Evolutionary conservation across 2,888 invertebrate genomes (phyloP).

Genomic region (Fabriciana adippe): DNA sequence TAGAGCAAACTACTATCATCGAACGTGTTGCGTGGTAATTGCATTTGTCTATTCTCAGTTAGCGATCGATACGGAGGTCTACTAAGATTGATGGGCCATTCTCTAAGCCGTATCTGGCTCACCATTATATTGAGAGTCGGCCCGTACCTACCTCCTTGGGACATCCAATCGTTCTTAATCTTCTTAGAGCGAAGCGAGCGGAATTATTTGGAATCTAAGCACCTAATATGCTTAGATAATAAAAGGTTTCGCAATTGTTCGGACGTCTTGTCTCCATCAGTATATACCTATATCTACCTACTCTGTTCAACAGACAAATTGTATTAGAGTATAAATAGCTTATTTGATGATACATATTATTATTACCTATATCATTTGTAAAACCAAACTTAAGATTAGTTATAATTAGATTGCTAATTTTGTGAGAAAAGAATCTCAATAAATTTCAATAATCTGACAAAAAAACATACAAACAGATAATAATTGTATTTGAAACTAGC

Average conservation of each 20-base stretch:
- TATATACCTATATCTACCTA: slow-evolving; percentile 38
- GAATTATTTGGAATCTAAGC: slow-evolving; percentile 76
- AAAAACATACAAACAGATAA: background rate
- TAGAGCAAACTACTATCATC: slow-evolving; percentile 52
- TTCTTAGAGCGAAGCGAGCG: slow-evolving; percentile 71
- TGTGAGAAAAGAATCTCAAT: too few relatives aligned
- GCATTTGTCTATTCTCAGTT: slow-evolving; percentile 55
- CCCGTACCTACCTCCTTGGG: slow-evolving; percentile 66
- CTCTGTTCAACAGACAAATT: slow-evolving; percentile 4
- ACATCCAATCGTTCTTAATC: slow-evolving; percentile 81
- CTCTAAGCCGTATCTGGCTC: slow-evolving; percentile 62
- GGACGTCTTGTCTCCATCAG: slow-evolving; percentile 35
- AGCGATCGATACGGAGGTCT: slow-evolving; percentile 61
- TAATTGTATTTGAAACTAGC: background rate
- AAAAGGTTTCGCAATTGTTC: slow-evolving; percentile 70
- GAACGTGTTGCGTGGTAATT: slow-evolving; percentile 48
- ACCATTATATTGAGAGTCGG: slow-evolving; percentile 63
- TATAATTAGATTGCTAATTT: too few relatives aligned
- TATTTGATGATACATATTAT: background rate
- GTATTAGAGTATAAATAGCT: slow-evolving; percentile 4
- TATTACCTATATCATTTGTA: background rate
- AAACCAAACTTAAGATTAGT: too few relatives aligned
- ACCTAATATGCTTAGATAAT: slow-evolving; percentile 76
- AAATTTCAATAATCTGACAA: too few relatives aligned
- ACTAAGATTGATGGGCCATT: slow-evolving; percentile 66